These are phyloP conservation scores for Pelmatolapia mariae DNA, from an alignment of 2,113 vertebrate species.

Conservation along the genomic window DNA sequence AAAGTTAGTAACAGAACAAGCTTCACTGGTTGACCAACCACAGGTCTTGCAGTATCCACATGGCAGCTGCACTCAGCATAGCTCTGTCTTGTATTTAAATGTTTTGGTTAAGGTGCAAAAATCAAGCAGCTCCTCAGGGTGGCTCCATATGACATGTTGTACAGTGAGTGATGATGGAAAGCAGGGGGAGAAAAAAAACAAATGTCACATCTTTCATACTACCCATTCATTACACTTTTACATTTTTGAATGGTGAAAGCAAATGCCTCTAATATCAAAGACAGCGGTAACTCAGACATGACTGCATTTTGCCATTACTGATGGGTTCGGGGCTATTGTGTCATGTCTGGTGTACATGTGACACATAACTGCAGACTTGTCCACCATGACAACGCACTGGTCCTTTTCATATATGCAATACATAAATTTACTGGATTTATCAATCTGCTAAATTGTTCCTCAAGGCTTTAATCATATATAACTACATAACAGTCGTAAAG, in stretches of 20 bases:
- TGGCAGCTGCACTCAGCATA: not conserved
- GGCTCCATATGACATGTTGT: not conserved
- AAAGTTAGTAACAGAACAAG: not conserved
- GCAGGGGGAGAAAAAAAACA: not conserved
- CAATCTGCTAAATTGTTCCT: not conserved
- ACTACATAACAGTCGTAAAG: not conserved
- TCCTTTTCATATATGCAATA: not conserved
- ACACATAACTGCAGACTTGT: conserved; percentile 5
- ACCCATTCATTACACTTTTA: not conserved
- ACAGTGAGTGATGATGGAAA: not conserved
- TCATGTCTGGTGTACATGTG: conserved; percentile 19
- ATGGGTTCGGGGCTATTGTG: conserved; percentile 9
- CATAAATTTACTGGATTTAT: not conserved
- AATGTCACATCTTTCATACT: not conserved
- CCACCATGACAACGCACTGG: not conserved
- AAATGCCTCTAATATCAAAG: not conserved
- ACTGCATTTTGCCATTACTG: not conserved
- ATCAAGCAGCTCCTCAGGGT: not conserved
- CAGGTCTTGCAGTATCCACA: not conserved
- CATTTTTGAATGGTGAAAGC: not conserved
- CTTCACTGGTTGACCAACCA: not conserved
- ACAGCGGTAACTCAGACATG: not conserved
- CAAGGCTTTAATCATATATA: not conserved
- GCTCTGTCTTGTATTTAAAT: not conserved
- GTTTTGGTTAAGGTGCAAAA: not conserved